These are phyloP conservation scores for Calypte anna DNA, from an alignment of 2,113 vertebrate genomes.

Conservation along the genomic window DNA sequence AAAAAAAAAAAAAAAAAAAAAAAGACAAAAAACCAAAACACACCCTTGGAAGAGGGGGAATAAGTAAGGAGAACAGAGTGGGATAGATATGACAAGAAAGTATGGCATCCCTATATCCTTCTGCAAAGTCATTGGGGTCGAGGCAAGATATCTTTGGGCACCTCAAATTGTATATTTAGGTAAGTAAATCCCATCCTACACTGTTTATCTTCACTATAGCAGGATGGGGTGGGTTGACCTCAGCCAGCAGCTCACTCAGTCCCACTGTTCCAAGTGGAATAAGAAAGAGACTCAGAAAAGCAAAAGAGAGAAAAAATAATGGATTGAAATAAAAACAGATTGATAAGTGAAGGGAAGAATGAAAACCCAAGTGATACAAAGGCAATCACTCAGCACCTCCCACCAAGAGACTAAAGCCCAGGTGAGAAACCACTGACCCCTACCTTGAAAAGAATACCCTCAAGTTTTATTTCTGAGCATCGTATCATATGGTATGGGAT, in stretches of 20 bases:
- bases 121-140: not conserved
- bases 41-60: not conserved
- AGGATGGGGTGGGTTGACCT: no score
- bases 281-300: not conserved
- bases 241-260: not conserved
- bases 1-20: not conserved
- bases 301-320: not conserved
- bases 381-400: not conserved
- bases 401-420: not conserved
- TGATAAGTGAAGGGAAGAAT: not conserved
- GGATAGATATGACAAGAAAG: not conserved
- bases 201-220: not conserved
- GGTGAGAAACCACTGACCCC: not conserved
- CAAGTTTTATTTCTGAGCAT: not conserved
- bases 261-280: rapidly evolving
- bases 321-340: not conserved
- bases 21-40: not conserved
- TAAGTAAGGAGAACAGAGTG: not conserved
- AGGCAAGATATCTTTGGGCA: not conserved
- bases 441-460: not conserved
- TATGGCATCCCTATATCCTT: not conserved
- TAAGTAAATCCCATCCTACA: not conserved
- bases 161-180: not conserved
- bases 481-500: not conserved
- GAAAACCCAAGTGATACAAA: not conserved